Conservation (phyloP, 2,888 invertebrate genomes). For the Coecobrya sp. region DNA sequence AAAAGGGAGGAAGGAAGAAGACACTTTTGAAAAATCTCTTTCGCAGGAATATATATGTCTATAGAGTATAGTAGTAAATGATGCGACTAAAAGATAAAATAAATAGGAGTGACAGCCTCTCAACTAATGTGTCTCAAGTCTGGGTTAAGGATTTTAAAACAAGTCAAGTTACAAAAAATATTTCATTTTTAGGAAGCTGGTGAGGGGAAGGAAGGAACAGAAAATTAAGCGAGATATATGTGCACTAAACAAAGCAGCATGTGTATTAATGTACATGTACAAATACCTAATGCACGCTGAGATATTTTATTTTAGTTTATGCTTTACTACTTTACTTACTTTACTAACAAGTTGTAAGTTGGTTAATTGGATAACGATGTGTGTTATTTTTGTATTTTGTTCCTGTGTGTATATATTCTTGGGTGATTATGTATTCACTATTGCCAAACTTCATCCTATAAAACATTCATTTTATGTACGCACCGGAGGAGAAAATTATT, state of each 20-base stretch:
- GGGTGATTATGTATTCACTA: neutral
- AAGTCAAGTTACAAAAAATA: neutral
- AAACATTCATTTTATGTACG: slow-evolving; percentile 38
- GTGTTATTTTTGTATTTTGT: slow-evolving; percentile 50
- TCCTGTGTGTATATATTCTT: neutral
- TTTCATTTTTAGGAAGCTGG: neutral
- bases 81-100: slow-evolving; percentile 18
- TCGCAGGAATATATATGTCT: slow-evolving; percentile 11
- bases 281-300: too few relatives aligned
- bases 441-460: slow-evolving; percentile 1
- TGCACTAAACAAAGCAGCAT: neutral
- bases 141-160: slow-evolving; percentile 68
- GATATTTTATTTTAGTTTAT: too few relatives aligned
- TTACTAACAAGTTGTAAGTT: slow-evolving; percentile 59
- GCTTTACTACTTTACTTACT: too few relatives aligned
- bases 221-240: too few relatives aligned
- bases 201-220: neutral
- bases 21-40: slow-evolving; percentile 36
- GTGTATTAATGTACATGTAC: neutral
- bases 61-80: neutral
- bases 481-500: slow-evolving; percentile 48
- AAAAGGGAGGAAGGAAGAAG: slow-evolving; percentile 20
- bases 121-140: slow-evolving; percentile 19
- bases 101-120: slow-evolving; percentile 32
- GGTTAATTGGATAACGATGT: slow-evolving; percentile 72